Evolutionary conservation across 2,113 vertebrate genomes (phyloP).

Genomic region (Aphyosemion australe): DNA sequence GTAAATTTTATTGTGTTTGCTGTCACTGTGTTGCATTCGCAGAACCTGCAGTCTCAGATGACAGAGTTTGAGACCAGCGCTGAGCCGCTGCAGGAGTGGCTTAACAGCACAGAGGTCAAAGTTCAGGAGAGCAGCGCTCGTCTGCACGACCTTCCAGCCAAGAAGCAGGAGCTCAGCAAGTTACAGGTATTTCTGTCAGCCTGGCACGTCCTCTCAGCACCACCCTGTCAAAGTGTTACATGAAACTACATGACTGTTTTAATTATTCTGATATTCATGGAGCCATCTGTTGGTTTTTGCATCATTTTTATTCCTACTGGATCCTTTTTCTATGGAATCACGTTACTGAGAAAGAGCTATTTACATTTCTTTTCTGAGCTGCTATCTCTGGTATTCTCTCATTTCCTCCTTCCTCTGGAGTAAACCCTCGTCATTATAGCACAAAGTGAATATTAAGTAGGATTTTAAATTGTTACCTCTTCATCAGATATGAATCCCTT

Average conservation of each 20-base stretch:
- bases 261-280: slow-evolving; percentile 12
- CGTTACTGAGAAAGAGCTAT: slow-evolving; percentile 3
- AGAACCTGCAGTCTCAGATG: slow-evolving; percentile 95
- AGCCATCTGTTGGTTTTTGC: slow-evolving; percentile 15
- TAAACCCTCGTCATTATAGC: slow-evolving; percentile 33
- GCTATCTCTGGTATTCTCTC: slow-evolving; percentile 27
- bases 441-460: slow-evolving; percentile 55
- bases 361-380: slow-evolving; percentile 22
- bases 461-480: slow-evolving; percentile 53
- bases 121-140: slow-evolving; percentile 88
- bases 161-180: slow-evolving; percentile 90
- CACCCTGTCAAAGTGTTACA: not conserved
- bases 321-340: not conserved
- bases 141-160: slow-evolving; percentile 90
- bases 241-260: slow-evolving; percentile 2
- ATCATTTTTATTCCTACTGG: slow-evolving; percentile 7
- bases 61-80: slow-evolving; percentile 91
- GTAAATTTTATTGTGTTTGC: not conserved
- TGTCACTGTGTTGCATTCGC: slow-evolving; percentile 2
- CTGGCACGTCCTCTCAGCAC: not conserved
- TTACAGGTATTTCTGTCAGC: slow-evolving; percentile 85
- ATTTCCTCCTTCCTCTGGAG: slow-evolving; percentile 34
- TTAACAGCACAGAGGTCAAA: slow-evolving; percentile 84
- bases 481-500: slow-evolving; percentile 66
- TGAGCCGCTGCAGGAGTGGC: slow-evolving; percentile 91